A percentile compares a stretch with the other conserved stretches of the same genome.
These are phyloP conservation scores for Ardeotis arabs DNA, from an alignment of 2,113 vertebrate genomes.

Conservation along the genomic window DNA sequence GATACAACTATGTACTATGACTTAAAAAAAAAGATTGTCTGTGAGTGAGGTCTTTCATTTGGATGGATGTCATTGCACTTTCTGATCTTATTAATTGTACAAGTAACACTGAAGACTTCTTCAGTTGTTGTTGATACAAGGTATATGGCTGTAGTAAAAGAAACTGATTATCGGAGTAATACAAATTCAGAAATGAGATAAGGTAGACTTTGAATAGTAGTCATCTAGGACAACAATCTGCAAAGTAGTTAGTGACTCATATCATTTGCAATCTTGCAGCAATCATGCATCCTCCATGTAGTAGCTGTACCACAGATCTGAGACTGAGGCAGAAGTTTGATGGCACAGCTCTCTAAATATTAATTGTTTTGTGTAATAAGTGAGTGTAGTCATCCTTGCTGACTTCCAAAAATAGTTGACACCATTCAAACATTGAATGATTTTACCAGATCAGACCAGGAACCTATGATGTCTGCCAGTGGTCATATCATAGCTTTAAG, in stretches of 20 bases:
- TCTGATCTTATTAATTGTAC: not conserved
- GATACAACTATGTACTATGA: not conserved
- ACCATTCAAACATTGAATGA: not conserved
- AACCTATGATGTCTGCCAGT: not conserved
- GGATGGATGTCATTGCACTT: not conserved
- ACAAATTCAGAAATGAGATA: not conserved
- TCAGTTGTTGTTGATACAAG: not conserved
- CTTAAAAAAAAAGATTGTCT: not conserved
- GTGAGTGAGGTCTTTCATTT: not conserved
- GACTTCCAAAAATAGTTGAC: not conserved
- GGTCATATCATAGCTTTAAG: not conserved
- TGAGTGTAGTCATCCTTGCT: not conserved
- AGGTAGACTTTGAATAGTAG: not conserved
- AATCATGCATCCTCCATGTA: not conserved
- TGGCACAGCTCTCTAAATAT: not conserved
- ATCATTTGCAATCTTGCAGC: not conserved
- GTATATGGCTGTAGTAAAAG: not conserved
- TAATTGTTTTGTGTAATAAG: not conserved
- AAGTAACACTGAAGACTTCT: not conserved
- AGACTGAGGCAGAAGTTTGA: not conserved
- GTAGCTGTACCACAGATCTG: not conserved
- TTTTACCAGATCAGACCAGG: not conserved
- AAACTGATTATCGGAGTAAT: not conserved
- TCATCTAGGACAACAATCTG: not conserved
- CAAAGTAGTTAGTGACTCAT: not conserved